Evolutionary conservation across 2,888 invertebrate genomes (phyloP).

Genomic region (Apamea sordens): DNA sequence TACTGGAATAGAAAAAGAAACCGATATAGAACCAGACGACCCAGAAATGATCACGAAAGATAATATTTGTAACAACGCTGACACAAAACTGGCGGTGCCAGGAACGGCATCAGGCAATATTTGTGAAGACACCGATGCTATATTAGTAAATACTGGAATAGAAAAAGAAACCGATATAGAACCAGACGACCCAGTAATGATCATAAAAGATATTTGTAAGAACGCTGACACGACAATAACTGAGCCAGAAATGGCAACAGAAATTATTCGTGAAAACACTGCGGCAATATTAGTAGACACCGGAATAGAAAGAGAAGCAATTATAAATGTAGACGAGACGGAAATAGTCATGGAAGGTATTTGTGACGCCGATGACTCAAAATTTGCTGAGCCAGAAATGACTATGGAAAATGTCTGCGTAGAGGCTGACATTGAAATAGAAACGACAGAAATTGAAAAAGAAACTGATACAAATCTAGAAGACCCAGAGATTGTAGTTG

Average conservation of each 20-base stretch:
- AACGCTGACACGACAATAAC: neutral
- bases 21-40: neutral
- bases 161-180: neutral
- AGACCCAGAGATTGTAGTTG: neutral
- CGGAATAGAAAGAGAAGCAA: neutral
- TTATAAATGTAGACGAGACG: neutral
- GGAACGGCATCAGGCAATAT: neutral
- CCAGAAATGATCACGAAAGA: neutral
- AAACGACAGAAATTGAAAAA: neutral
- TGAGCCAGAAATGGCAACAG: neutral
- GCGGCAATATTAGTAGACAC: neutral
- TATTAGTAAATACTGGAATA: too few relatives aligned
- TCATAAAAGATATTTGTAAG: neutral
- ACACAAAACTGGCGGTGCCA: neutral
- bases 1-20: neutral
- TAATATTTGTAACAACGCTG: neutral
- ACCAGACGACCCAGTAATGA: neutral
- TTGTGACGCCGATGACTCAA: neutral
- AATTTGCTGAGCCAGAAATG: neutral
- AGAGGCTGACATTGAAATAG: neutral
- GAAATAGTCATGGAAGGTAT: neutral
- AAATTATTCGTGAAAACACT: neutral
- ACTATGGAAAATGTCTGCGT: neutral
- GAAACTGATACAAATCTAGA: neutral
- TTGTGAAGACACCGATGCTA: neutral